A percentile compares a stretch with the other conserved stretches of the same genome.
phyloP scores from a whole-genome alignment of 2,113 vertebrate species.

The Capreolus pygargus region DNA sequence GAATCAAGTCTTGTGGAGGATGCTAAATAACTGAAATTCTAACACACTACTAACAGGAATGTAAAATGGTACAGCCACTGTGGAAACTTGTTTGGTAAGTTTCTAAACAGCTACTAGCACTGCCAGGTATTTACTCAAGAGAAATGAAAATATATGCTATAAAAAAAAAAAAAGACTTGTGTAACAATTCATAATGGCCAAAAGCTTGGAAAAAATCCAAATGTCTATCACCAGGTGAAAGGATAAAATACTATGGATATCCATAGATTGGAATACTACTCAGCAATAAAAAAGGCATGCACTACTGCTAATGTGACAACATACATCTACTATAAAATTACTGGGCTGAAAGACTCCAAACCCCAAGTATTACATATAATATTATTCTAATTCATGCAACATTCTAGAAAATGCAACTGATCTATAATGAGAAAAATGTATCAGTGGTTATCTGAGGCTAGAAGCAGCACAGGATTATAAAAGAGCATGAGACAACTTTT shows the following conservation, averaged over 20 bases:
- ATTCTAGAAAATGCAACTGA: neutral
- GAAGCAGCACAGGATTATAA: neutral
- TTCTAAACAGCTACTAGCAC: neutral
- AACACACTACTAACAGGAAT: neutral
- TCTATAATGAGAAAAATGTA: neutral
- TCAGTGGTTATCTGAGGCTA: neutral
- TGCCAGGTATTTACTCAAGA: neutral
- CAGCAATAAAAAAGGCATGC: neutral
- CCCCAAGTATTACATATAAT: neutral
- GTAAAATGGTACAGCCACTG: neutral
- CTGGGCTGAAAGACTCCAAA: neutral
- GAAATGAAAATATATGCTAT: neutral
- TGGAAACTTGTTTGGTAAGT: neutral
- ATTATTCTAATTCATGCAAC: neutral
- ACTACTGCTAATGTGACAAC: neutral
- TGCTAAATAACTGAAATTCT: neutral
- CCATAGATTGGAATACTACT: neutral
- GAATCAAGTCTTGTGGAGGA: neutral
- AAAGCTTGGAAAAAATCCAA: neutral
- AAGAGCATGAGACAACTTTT: neutral
- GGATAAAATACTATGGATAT: neutral
- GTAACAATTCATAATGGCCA: neutral
- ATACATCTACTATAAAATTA: neutral
- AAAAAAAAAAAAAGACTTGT: neutral
- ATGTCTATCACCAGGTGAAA: neutral